Percentiles rank a stretch among this genome's conserved stretches.
Evolutionary conservation across 1,140 invertebrate genomes (phyloP).

Genomic region (Lethocerus indicus): DNA sequence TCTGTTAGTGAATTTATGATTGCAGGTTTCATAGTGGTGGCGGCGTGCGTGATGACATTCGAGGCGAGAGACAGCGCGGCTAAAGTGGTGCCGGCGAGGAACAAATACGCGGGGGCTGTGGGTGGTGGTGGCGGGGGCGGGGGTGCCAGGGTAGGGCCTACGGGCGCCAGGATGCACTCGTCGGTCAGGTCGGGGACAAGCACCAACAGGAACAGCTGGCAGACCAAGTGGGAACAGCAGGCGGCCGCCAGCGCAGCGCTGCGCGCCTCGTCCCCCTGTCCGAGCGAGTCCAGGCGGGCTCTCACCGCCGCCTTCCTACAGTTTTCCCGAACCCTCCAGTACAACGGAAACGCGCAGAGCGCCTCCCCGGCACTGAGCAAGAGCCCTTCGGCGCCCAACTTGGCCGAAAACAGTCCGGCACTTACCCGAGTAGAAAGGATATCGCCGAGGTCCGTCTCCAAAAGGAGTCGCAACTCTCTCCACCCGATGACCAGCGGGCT

Average conservation of each 20-base stretch:
- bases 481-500: constrained; percentile 33
- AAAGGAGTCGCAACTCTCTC: constrained; percentile 6
- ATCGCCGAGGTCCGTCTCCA: too few species aligned
- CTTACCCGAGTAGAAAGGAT: too few species aligned
- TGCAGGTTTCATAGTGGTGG: constrained; percentile 77
- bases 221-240: constrained; percentile 5
- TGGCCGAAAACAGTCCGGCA: too few species aligned
- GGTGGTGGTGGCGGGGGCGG: constrained; percentile 2
- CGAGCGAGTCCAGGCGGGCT: constrained; percentile 28
- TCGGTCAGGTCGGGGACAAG: neutral
- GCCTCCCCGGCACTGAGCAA: constrained; percentile 23
- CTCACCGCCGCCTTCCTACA: constrained; percentile 51
- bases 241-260: neutral
- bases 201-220: constrained; percentile 2
- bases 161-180: constrained; percentile 3
- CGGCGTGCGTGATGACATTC: constrained; percentile 89
- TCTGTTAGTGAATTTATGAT: constrained; percentile 12
- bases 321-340: constrained; percentile 43
- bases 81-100: constrained; percentile 58
- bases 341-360: constrained; percentile 14
- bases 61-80: constrained; percentile 74
- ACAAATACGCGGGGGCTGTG: constrained; percentile 25
- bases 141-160: neutral
- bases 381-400: constrained; percentile 34
- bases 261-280: constrained; percentile 6